Base-by-base conservation (phyloP, 2,797 vertebrate species). In the Pipistrellus kuhlii region DNA sequence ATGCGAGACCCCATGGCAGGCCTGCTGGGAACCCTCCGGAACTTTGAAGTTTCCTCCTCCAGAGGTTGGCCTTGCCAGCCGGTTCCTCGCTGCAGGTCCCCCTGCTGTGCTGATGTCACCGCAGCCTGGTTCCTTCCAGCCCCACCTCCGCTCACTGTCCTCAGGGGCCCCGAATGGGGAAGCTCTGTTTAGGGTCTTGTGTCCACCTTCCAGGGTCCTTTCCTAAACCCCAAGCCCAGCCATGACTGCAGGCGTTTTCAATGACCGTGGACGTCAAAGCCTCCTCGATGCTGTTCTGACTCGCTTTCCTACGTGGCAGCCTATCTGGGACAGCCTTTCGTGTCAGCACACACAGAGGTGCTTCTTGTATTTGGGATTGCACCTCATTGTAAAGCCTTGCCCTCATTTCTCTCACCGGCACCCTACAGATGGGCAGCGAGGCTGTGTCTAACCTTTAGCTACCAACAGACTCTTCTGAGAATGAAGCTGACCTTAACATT, bases 131-230 rank as follows among this genome's bases (percentile, higher is more conserved):
- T 72, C 88, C 53, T 21, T 30, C 25, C 1, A 8, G 25, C 9
- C 44, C 46, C n/a, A 11, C 0, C 7, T 15, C 2, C 0, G 1
- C 21, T 38, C n/a, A 14, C 17, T 17, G 23, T 59, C 76, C 6
- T 73, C 76, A 17, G 32, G n/a, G 78, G 44, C 44, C 18, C 23
- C 48, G 10, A 44, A 15, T 25, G 32, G 11, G 5, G 20, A 68
- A 86, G 53, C 55, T 80, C 68, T 85, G 13, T 38, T 35, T n/a
- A 51, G 85, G 38, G 46, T 51, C 30, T 48, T 18, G 35, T 12
- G 21, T 44, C 21, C 27, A 41, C 21, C n/a, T 64, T 30, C 38
- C n/a, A 20, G 32, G 5, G 32, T 71, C 77, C 53, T 73, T 57
- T 44, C 53, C 75, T 27, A 2, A 64, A n/a, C 62, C 4, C 35